Base-by-base conservation (phyloP, 2,797 vertebrate genomes). In the Eutrigla gurnardus region DNA sequence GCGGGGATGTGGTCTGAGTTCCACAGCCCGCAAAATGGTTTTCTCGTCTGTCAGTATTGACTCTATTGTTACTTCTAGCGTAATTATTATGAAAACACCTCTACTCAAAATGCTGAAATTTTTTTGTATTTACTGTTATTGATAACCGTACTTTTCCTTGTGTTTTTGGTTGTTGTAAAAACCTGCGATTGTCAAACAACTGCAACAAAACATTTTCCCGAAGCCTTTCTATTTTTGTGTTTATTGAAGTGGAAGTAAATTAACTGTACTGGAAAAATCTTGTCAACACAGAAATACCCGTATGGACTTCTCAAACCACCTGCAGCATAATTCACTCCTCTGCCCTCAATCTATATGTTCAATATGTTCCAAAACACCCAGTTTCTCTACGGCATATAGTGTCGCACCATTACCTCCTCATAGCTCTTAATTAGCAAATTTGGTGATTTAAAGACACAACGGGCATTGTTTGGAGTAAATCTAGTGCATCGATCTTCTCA, bases 261-360 rank as follows among this genome's bases (percentile, higher is more conserved):
- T 1, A 25, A 25, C 25, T 25, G 25, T 25, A 25, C 25, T 25
- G 25, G 25, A 25, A 25, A 25, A 25, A 25, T 25, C 25, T 36
- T 69, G 18, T 79, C 52, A 71, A 65, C 43, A 45, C 4, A 58
- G 49, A 17, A 42, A 52, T 52, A 66, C 14, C 50, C 2, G 18
- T 37, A 47, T 1, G 0, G 5, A 17, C 45, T 13, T 69, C 13
- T 49, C 35, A 17, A 60, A 43, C 54, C 46, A 52, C 39, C 18
- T 39, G 40, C 49, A 68, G 25, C 65, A 49, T 35, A 40, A 46
- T 35, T 18, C 11, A 61, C 6, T 49, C 42, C 18, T 53, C 40
- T 65, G 61, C 4, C 18, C 39, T 60, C 35, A 1, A 45, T 59
- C 32, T 70, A 32, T 42, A 6, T 57, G 11, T 49, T 49, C 9